Conservation (phyloP, 2,888 invertebrate genomes). For the Eurytoma californica region DNA sequence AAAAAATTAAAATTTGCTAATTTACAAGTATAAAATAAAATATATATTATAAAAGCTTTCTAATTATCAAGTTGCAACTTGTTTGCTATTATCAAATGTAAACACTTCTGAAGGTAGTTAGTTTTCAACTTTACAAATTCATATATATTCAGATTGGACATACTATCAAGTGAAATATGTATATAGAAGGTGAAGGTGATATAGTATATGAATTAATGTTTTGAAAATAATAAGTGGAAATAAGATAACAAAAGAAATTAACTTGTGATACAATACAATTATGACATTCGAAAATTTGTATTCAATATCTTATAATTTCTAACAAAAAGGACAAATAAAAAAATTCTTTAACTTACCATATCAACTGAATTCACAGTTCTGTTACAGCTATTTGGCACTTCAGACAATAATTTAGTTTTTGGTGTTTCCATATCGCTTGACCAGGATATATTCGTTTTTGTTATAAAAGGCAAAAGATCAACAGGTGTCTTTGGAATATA, state of each 20-base stretch:
- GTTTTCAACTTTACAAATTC: background rate
- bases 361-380: conserved; percentile 28
- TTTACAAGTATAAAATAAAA: conserved; percentile 12
- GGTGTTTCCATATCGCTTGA: conserved; percentile 69
- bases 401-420: conserved; percentile 50
- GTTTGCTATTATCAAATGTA: conserved; percentile 28
- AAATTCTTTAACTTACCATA: conserved; percentile 31
- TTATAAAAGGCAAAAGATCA: conserved; percentile 64
- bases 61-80: conserved; percentile 6
- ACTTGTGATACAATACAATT: background rate
- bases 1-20: conserved; percentile 18
- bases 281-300: background rate
- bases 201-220: background rate
- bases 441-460: conserved; percentile 64
- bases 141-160: background rate
- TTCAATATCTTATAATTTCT: background rate
- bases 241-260: background rate
- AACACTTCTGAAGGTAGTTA: conserved; percentile 35
- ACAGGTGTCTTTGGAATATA: conserved; percentile 64
- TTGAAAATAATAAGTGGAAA: background rate
- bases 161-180: background rate
- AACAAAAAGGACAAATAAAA: background rate
- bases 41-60: conserved; percentile 26
- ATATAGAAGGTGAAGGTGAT: background rate
- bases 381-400: conserved; percentile 35